Evolutionary conservation across 2,888 invertebrate species (phyloP).

Genomic region (Endotricha flammealis): DNA sequence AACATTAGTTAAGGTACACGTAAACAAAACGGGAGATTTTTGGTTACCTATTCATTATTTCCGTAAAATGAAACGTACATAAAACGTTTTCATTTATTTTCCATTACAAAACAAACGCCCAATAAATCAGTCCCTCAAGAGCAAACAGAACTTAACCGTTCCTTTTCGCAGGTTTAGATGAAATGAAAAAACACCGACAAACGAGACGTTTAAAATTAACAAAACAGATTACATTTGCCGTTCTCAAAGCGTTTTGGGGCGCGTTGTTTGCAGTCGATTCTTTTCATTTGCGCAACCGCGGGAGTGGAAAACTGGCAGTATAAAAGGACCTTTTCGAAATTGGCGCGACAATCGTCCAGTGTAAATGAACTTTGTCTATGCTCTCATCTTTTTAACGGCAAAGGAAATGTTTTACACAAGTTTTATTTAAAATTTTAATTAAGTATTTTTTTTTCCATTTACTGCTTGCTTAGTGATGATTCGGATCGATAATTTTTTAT

Average conservation of each 20-base stretch:
- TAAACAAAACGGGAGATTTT: no score
- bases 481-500: background rate
- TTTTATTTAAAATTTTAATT: background rate
- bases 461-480: no score
- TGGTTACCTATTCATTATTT: background rate
- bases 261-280: constrained; percentile 59
- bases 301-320: constrained; percentile 25
- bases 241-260: constrained; percentile 50
- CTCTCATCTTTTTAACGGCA: constrained; percentile 27
- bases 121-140: constrained; percentile 16
- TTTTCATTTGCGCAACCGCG: constrained; percentile 54
- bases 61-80: background rate
- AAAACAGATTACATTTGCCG: constrained; percentile 71
- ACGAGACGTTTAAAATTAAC: constrained; percentile 63
- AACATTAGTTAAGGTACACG: no score
- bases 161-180: constrained; percentile 38
- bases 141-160: constrained; percentile 44
- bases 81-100: constrained; percentile 9
- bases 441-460: no score
- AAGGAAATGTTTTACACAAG: constrained; percentile 15
- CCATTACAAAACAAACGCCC: constrained; percentile 16
- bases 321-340: constrained; percentile 22
- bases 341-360: constrained; percentile 7
- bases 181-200: constrained; percentile 57
- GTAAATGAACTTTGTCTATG: constrained; percentile 26